Percentiles rank a stretch among this genome's conserved stretches.
phyloP scores from a whole-genome alignment of 1,140 invertebrate genomes.

The Procambarus clarkii region DNA sequence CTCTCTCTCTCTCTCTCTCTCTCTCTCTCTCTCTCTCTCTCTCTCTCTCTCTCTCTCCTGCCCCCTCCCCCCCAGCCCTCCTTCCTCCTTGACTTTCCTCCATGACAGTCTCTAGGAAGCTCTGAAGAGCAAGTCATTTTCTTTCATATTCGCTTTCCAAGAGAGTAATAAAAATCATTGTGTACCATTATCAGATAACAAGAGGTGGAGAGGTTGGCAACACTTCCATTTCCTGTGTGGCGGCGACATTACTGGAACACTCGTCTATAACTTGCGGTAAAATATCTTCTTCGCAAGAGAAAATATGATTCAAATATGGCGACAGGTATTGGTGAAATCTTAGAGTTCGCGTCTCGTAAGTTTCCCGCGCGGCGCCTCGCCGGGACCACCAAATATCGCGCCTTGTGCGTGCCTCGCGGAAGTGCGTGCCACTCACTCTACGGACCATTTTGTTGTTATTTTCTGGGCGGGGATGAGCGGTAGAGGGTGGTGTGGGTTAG shows the following conservation, averaged over 20 bases:
- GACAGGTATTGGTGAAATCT: not conserved
- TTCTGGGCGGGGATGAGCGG: not conserved
- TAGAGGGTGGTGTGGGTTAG: not conserved
- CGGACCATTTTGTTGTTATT: not conserved
- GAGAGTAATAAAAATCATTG: not conserved
- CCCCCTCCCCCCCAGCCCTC: too few species aligned
- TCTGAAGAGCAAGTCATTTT: too few species aligned
- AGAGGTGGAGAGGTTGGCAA: not conserved
- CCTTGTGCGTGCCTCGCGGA: too few species aligned
- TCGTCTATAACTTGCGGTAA: not conserved
- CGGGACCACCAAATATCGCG: not conserved
- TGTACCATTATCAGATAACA: not conserved
- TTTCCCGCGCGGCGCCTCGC: not conserved
- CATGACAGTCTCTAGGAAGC: too few species aligned
- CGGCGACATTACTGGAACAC: not conserved
- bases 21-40: too few species aligned
- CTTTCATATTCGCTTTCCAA: not conserved
- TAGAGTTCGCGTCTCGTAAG: not conserved
- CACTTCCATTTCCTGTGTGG: not conserved
- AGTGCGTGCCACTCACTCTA: not conserved
- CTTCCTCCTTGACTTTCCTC: too few species aligned
- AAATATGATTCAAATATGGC: conserved; percentile 13
- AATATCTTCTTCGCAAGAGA: conserved; percentile 1
- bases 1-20: too few species aligned
- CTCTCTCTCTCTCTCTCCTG: too few species aligned